Conservation (phyloP, 2,888 invertebrate genomes). For the Metacarcinus magister region DNA sequence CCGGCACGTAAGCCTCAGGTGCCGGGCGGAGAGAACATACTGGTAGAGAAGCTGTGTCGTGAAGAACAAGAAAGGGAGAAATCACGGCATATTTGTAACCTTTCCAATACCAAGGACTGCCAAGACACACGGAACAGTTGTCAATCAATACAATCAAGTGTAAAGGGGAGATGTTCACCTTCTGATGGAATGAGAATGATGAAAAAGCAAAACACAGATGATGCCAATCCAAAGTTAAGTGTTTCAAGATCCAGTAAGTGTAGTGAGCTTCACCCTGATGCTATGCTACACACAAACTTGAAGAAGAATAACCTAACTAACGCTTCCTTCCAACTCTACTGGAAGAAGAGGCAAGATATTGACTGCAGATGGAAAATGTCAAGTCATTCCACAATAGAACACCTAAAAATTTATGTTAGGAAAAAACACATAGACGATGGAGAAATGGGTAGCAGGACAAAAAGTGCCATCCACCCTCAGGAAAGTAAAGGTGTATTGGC, state of each 20-base stretch:
- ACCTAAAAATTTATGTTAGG: neutral
- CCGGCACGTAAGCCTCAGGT: neutral
- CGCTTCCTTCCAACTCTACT: neutral
- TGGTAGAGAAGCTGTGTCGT: neutral
- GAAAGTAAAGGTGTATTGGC: neutral
- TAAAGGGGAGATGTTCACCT: neutral
- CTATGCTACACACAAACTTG: neutral
- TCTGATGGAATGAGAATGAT: neutral
- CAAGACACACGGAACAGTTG: neutral
- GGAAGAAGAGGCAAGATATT: neutral
- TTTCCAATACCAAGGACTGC: neutral
- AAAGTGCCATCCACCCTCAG: neutral
- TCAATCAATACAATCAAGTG: neutral
- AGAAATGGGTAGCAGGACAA: neutral
- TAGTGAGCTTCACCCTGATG: neutral
- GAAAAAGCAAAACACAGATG: neutral
- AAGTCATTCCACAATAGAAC: constrained; percentile 4
- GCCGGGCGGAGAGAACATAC: neutral
- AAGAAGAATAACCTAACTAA: neutral
- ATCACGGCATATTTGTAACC: neutral
- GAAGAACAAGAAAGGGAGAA: neutral
- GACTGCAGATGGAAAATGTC: neutral
- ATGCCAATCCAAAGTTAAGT: neutral
- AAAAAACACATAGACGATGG: neutral
- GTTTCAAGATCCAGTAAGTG: neutral